Evolutionary conservation across 2,888 invertebrate species (phyloP).

Genomic region (Clusia tigrina): DNA sequence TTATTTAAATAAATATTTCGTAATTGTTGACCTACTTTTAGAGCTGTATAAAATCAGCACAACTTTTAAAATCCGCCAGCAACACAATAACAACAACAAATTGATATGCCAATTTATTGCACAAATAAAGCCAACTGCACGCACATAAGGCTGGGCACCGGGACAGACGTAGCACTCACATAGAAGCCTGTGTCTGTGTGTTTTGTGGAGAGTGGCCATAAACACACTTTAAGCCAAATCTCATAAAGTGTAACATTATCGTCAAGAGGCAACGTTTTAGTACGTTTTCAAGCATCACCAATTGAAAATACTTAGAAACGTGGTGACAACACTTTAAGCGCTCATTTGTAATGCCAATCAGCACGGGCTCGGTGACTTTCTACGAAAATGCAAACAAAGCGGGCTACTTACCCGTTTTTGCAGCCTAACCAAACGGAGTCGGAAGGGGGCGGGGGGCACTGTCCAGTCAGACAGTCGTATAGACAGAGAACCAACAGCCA

Average conservation of each 20-base stretch:
- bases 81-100: not conserved
- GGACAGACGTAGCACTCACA: too few species aligned
- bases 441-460: conserved; percentile 16
- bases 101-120: conserved; percentile 32
- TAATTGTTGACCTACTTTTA: too few species aligned
- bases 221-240: conserved; percentile 51
- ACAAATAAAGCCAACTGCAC: conserved; percentile 19
- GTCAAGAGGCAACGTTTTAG: conserved; percentile 31
- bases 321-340: conserved; percentile 47
- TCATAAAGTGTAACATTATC: conserved; percentile 54
- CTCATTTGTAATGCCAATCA: conserved; percentile 37
- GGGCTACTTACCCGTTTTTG: too few species aligned
- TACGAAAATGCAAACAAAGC: conserved; percentile 42
- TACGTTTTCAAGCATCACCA: conserved; percentile 31
- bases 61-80: too few species aligned
- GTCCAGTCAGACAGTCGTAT: conserved; percentile 15
- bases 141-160: conserved; percentile 5
- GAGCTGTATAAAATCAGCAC: too few species aligned
- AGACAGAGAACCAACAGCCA: conserved; percentile 15
- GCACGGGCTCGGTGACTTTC: conserved; percentile 50
- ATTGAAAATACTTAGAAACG: conserved; percentile 21
- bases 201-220: too few species aligned
- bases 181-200: too few species aligned
- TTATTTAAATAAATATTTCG: too few species aligned
- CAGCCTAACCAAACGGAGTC: not conserved